Base-by-base conservation (phyloP, 1,140 invertebrate species). In the Mya arenaria region DNA sequence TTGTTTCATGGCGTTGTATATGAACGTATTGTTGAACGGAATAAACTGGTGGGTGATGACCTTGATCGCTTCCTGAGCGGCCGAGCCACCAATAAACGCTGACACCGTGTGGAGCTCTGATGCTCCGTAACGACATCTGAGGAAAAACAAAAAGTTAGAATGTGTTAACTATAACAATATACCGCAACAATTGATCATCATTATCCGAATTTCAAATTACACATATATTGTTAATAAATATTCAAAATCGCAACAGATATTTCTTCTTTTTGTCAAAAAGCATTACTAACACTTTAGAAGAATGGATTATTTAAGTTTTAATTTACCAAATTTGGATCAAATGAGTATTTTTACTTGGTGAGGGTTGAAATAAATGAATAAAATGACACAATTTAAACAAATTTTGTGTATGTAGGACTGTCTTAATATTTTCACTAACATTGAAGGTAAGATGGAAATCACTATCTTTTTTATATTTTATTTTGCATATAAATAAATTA, bases 41-140 rank as follows among this genome's bases (percentile, higher is more conserved):
- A 98, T 96, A 92, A 99, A 99, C 93, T 99, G 99, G 88, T 95
- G 95, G 1, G 99, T 99, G 58, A 99, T 95, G n/a, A 99, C 94
- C 94, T 99, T 99, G 74, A 99, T 99, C 3, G 96, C 95, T 94
- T 99, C 99, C 88, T 99, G 99, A 17, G 98, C 98, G 48, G 96
- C 96, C 90, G 97, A 96, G 1, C 98, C 99, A 85, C 95, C 97
- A 77, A 99, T 94, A 92, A 98, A 98, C 10, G 98, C 96, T 34
- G 98, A 97, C n/a, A 99, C 95, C 37, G 97, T 97, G 93, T 99
- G 98, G 52, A 99, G 93, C 93, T 99, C 98, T 8, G 96, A 95
- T 23, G 97, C 98, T 58, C 98, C 98, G 93, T 97, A 99, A 5
- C 95, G 93, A 87, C 93, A 93, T 72, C 92, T 93, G 77, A n/a